Conservation (phyloP, 2,113 vertebrate species). For the Megaceryle torquata region DNA sequence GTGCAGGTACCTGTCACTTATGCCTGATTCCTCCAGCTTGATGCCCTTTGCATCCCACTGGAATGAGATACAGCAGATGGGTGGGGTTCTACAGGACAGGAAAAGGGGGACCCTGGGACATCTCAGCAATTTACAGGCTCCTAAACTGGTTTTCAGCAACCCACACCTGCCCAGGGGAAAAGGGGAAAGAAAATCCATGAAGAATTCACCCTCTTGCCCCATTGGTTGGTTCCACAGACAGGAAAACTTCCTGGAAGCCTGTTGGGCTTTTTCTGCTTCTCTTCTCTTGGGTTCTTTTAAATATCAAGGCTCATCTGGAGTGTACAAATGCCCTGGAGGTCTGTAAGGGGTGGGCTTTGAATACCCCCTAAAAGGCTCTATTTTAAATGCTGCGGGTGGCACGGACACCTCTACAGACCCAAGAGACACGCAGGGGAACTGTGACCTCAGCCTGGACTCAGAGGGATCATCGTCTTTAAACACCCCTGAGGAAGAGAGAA, state of each 20-base stretch:
- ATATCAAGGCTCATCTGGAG: background rate
- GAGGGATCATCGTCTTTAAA: background rate
- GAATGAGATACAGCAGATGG: background rate
- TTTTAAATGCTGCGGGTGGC: background rate
- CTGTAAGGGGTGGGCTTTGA: background rate
- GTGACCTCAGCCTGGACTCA: background rate
- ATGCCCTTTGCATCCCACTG: background rate
- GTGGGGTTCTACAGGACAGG: background rate
- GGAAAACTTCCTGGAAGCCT: background rate
- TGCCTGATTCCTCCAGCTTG: background rate
- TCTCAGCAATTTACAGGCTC: accelerated
- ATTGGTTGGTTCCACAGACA: background rate
- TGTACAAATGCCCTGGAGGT: background rate
- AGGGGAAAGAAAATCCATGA: background rate
- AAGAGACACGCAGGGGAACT: background rate
- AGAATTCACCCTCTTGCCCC: background rate
- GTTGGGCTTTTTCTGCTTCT: background rate
- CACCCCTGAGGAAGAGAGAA: background rate
- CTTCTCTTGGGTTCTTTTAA: background rate
- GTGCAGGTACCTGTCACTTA: accelerated
- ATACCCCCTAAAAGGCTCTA: background rate
- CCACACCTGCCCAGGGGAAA: background rate
- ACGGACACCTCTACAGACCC: background rate
- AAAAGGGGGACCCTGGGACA: background rate
- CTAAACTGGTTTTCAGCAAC: background rate